Evolutionary conservation across 2,888 invertebrate genomes (phyloP).

Genomic region (Andricus curvator): DNA sequence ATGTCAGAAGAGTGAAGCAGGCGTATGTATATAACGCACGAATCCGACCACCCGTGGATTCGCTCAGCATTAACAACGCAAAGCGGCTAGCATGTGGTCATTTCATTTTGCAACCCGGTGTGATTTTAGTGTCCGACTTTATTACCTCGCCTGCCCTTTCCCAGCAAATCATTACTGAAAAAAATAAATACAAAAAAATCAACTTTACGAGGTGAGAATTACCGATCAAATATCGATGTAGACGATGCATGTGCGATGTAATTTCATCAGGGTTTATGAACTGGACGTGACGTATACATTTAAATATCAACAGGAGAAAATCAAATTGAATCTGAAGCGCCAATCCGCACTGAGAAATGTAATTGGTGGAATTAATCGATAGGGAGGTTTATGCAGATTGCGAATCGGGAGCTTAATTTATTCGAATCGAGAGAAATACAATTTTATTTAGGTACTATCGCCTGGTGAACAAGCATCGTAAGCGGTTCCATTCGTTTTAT

Average conservation of each 20-base stretch:
- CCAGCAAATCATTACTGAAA: constrained; percentile 25
- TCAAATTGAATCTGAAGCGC: neutral
- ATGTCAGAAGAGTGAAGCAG: constrained; percentile 43
- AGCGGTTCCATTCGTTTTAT: too few species aligned
- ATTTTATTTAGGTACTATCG: neutral
- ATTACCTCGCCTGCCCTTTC: constrained; percentile 38
- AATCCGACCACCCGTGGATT: constrained; percentile 48
- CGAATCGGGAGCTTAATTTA: constrained; percentile 1
- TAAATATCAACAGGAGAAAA: constrained; percentile 19
- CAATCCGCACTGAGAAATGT: neutral
- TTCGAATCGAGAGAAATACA: constrained; percentile 33
- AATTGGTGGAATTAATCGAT: constrained; percentile 30
- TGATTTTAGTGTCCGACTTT: constrained; percentile 36
- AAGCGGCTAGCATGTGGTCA: constrained; percentile 37
- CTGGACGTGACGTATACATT: neutral
- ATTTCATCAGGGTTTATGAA: constrained; percentile 24
- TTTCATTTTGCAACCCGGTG: constrained; percentile 39
- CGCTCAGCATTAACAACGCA: constrained; percentile 29
- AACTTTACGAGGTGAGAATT: constrained; percentile 38
- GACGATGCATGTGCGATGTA: constrained; percentile 37
- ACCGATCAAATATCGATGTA: constrained; percentile 39
- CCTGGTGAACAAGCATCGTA: too few species aligned
- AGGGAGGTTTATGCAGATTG: neutral
- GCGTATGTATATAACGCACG: constrained; percentile 26
- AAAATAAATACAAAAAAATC: constrained; percentile 19